A percentile compares a stretch with the other conserved stretches of the same genome.
Evolutionary conservation across 2,797 vertebrate genomes (phyloP).

Genomic region (Zenarchopterus dispar): DNA sequence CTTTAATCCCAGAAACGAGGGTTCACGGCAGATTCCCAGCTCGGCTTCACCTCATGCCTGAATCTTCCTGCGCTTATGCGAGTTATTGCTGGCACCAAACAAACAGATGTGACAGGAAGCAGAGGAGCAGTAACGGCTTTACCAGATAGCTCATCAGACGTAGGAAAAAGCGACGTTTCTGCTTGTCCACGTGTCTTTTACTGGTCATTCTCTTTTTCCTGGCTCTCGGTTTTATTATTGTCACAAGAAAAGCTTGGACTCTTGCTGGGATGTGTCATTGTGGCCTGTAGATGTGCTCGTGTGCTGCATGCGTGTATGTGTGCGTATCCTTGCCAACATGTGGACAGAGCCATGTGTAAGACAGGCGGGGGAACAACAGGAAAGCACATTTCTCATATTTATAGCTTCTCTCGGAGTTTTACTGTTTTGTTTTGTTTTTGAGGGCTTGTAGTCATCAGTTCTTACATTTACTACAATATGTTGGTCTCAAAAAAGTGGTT

Average conservation of each 20-base stretch:
- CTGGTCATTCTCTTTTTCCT: conserved; percentile 61
- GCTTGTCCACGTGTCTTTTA: conserved; percentile 50
- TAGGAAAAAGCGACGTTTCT: conserved; percentile 9
- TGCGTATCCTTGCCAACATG: conserved; percentile 10
- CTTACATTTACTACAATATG: conserved; percentile 45
- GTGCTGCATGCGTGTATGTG: conserved; percentile 1
- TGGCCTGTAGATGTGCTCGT: conserved; percentile 39
- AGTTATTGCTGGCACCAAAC: neutral
- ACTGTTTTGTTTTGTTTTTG: conserved; percentile 70
- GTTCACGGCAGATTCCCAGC: conserved; percentile 6
- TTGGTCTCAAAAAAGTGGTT: too few relatives aligned
- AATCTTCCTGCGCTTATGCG: neutral
- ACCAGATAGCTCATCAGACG: neutral
- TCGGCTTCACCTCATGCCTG: neutral
- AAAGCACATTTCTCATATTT: conserved; percentile 62
- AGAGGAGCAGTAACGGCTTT: neutral
- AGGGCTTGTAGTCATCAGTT: conserved; percentile 37
- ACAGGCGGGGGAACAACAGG: conserved; percentile 54
- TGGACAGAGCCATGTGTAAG: conserved; percentile 23
- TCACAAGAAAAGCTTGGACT: conserved; percentile 62
- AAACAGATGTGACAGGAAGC: neutral
- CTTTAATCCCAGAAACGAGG: too few relatives aligned
- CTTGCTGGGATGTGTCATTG: conserved; percentile 62
- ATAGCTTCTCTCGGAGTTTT: conserved; percentile 61
- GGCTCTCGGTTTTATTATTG: conserved; percentile 65